Evolutionary conservation across 2,797 vertebrate genomes (phyloP).

Genomic region (Lycodopsis pacificus): DNA sequence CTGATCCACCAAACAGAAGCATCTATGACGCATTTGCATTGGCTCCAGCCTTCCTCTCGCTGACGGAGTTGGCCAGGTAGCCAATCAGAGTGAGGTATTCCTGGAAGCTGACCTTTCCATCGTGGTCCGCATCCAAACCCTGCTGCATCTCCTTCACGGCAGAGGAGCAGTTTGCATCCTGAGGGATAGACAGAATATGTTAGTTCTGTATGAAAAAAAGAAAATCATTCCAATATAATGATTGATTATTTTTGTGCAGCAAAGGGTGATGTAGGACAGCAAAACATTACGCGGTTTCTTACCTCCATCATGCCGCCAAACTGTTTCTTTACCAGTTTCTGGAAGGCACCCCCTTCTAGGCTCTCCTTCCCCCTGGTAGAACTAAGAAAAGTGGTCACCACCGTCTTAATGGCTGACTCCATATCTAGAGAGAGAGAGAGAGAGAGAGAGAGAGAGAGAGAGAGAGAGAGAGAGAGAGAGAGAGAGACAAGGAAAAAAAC

Average conservation of each 20-base stretch:
- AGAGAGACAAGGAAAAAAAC: slow-evolving; percentile 19
- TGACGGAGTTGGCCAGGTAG: slow-evolving; percentile 73
- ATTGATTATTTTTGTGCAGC: background rate
- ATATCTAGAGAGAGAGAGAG: slow-evolving; percentile 57
- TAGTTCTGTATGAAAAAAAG: background rate
- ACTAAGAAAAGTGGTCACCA: slow-evolving; percentile 75
- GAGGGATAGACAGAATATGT: background rate
- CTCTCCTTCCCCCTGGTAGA: slow-evolving; percentile 72
- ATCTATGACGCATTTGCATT: slow-evolving; percentile 50
- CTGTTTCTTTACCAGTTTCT: slow-evolving; percentile 76
- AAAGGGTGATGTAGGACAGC: background rate
- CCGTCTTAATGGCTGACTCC: slow-evolving; percentile 80
- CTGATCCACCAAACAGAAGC: slow-evolving; percentile 6
- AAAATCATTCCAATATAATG: background rate
- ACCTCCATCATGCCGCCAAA: slow-evolving; percentile 79
- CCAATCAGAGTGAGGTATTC: slow-evolving; percentile 83
- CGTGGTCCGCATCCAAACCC: slow-evolving; percentile 78
- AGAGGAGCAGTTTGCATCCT: slow-evolving; percentile 75
- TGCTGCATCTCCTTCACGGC: slow-evolving; percentile 80
- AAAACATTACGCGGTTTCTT: slow-evolving; percentile 12
- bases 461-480: background rate
- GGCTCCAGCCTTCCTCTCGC: slow-evolving; percentile 46
- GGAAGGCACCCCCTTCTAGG: slow-evolving; percentile 65
- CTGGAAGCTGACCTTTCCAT: slow-evolving; percentile 82
- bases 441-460: background rate